Conservation (phyloP, 2,797 vertebrate genomes). For the Apogon hyalosoma region DNA sequence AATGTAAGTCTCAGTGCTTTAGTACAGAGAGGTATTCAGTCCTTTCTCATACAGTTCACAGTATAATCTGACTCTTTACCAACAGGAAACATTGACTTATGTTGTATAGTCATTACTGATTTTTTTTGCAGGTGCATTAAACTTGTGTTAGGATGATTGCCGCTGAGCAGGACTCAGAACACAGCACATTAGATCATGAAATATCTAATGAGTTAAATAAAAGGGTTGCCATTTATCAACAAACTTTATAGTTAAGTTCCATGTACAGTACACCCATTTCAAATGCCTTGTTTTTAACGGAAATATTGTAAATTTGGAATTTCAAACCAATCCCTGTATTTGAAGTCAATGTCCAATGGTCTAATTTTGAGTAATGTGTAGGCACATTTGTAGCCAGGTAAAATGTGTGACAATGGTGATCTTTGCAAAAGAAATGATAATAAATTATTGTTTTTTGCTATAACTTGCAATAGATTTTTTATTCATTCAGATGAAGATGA, state of each 20-base stretch:
- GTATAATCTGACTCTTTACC: constrained; percentile 45
- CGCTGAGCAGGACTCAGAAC: constrained; percentile 81
- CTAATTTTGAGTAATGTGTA: constrained; percentile 89
- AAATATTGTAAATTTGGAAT: constrained; percentile 88
- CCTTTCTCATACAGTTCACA: constrained; percentile 54
- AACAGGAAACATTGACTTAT: constrained; percentile 43
- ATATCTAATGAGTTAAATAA: constrained; percentile 23
- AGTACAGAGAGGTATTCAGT: constrained; percentile 36
- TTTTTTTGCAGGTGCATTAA: constrained; percentile 44
- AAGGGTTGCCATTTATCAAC: constrained; percentile 53
- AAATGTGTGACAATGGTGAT: constrained; percentile 93
- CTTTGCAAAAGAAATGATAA: constrained; percentile 87
- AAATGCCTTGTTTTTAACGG: constrained; percentile 79
- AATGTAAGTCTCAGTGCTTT: constrained; percentile 50
- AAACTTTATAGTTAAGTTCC: constrained; percentile 79
- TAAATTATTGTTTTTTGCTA: constrained; percentile 94
- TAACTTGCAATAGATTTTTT: constrained; percentile 19
- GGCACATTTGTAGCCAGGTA: constrained; percentile 90
- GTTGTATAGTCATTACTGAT: constrained; percentile 46
- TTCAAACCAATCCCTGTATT: constrained; percentile 88
- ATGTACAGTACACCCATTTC: constrained; percentile 75
- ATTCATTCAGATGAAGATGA: not conserved
- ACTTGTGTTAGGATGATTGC: constrained; percentile 68
- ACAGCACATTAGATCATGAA: constrained; percentile 42
- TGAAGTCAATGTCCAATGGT: constrained; percentile 90